phyloP scores from a whole-genome alignment of 2,113 vertebrate genomes.

The Nettapus auritus region DNA sequence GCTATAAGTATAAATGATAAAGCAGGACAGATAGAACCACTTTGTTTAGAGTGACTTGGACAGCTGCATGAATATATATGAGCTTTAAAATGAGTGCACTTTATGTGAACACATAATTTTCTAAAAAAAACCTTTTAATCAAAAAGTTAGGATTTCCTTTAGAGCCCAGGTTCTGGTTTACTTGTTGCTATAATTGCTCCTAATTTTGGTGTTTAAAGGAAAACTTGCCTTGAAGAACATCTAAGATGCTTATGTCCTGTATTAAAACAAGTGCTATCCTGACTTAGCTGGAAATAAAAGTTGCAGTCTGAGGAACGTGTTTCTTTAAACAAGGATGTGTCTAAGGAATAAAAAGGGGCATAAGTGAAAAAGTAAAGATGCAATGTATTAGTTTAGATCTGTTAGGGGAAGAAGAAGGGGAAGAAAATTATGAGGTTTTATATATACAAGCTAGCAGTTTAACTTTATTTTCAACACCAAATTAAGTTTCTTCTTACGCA shows the following conservation, averaged over 20 bases:
- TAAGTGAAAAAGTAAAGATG: background rate
- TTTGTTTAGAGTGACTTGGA: background rate
- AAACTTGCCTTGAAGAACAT: background rate
- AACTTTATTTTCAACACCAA: background rate
- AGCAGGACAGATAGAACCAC: background rate
- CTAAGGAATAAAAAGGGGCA: background rate
- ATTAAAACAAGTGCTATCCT: background rate
- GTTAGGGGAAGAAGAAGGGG: background rate
- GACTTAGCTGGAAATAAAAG: background rate
- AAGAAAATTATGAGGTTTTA: background rate
- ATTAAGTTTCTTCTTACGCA: background rate
- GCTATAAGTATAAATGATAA: background rate
- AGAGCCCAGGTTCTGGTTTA: background rate
- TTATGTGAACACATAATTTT: background rate
- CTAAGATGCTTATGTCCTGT: background rate
- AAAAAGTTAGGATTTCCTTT: background rate
- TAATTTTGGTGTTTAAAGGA: background rate
- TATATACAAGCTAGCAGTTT: background rate
- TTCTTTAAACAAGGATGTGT: background rate
- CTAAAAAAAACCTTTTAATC: background rate
- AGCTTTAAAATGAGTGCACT: background rate
- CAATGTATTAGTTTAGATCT: background rate
- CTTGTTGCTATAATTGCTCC: background rate
- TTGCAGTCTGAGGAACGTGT: background rate
- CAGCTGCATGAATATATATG: background rate